These are phyloP conservation scores for Synergus japonicus DNA, from an alignment of 2,888 invertebrate species.

Conservation along the genomic window DNA sequence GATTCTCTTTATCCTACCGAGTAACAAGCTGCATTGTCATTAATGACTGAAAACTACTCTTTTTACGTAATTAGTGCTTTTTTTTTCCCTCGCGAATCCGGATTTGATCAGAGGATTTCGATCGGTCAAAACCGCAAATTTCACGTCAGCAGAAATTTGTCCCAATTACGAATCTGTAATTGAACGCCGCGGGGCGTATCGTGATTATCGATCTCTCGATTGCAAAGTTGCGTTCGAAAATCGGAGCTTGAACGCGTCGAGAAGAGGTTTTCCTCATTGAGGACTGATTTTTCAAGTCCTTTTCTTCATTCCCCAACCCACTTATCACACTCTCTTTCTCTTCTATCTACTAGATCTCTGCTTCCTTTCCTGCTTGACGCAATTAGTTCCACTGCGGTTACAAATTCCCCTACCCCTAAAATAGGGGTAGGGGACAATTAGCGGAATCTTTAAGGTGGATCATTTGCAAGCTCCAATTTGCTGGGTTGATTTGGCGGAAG, in stretches of 20 bases:
- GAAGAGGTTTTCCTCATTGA: conserved; percentile 13
- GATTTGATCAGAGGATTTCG: conserved; percentile 49
- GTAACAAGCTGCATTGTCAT: neutral
- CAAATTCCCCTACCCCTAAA: conserved; percentile 33
- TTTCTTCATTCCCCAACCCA: neutral
- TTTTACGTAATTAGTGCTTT: conserved; percentile 13
- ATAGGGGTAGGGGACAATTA: conserved; percentile 62
- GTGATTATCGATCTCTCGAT: conserved; percentile 70
- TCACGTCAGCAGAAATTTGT: conserved; percentile 71
- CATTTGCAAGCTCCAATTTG: conserved; percentile 72
- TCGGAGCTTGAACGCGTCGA: neutral
- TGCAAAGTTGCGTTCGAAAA: conserved; percentile 42
- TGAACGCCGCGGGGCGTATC: conserved; percentile 73
- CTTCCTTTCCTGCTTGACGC: conserved; percentile 44
- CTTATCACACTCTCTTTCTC: conserved; percentile 28
- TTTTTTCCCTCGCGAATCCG: neutral
- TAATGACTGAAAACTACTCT: neutral
- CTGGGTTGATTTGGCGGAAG: conserved; percentile 66
- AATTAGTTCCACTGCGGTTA: conserved; percentile 57
- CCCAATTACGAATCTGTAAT: conserved; percentile 73
- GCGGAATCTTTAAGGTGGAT: conserved; percentile 70
- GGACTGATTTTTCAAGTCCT: neutral
- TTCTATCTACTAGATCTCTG: neutral
- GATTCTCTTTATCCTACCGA: neutral
- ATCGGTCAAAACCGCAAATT: conserved; percentile 62